Percentiles rank a stretch among this genome's conserved stretches.
These are phyloP conservation scores for Anthopleura sola DNA, from an alignment of 64 coral and sea anemone genomes.

Conservation along the genomic window DNA sequence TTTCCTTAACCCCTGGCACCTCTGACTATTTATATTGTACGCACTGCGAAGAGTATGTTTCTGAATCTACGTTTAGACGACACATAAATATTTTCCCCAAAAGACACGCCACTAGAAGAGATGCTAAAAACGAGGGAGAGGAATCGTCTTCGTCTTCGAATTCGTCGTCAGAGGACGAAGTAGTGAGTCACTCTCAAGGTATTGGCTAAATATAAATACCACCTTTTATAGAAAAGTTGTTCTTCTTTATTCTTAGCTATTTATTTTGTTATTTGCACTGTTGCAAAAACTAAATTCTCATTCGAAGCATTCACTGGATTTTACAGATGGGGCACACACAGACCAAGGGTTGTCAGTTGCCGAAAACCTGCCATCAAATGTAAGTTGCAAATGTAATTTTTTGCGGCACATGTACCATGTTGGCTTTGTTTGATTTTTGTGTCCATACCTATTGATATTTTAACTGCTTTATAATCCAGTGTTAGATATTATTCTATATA, in stretches of 20 bases:
- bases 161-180: constrained; percentile 11
- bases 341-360: neutral
- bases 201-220: neutral
- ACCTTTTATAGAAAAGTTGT: neutral
- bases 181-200: neutral
- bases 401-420: too few species aligned
- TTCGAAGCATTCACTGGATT: neutral
- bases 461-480: neutral
- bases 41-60: constrained; percentile 6
- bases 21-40: constrained; percentile 3
- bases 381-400: constrained; percentile 12
- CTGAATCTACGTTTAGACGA: constrained; percentile 15
- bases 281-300: neutral
- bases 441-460: neutral
- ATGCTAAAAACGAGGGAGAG: neutral
- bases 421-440: neutral
- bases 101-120: neutral
- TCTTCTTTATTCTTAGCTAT: neutral
- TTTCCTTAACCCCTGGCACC: neutral
- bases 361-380: neutral
- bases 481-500: too few species aligned
- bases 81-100: neutral
- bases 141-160: neutral
- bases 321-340: neutral
- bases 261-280: neutral